Conservation (phyloP, 2,888 invertebrate genomes). For the Campoletis raptor region DNA sequence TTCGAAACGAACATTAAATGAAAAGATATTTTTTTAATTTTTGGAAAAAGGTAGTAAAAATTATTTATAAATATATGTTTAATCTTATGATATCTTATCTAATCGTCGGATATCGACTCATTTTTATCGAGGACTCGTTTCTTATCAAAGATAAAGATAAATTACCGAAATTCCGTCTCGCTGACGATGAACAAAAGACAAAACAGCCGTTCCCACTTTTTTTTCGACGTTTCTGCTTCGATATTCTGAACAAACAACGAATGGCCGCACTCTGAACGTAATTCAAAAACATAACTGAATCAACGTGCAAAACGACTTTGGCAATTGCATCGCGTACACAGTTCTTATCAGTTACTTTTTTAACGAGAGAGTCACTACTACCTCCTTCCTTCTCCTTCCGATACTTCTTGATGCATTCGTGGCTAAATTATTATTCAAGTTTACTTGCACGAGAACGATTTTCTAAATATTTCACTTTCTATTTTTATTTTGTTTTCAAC, state of each 20-base stretch:
- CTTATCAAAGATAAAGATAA: neutral
- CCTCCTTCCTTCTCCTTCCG: neutral
- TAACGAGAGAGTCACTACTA: slow-evolving; percentile 45
- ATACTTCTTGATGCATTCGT: slow-evolving; percentile 1
- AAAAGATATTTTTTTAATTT: neutral
- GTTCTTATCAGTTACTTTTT: slow-evolving; percentile 57
- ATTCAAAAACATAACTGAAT: slow-evolving; percentile 65
- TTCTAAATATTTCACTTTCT: neutral
- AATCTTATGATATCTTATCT: neutral
- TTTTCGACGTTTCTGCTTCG: slow-evolving; percentile 28
- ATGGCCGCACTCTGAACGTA: slow-evolving; percentile 27
- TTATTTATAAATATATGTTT: neutral
- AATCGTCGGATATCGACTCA: neutral
- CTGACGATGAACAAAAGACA: slow-evolving; percentile 52
- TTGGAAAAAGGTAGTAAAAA: neutral
- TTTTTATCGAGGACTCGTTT: neutral
- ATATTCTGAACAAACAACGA: slow-evolving; percentile 44
- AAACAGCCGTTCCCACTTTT: slow-evolving; percentile 47
- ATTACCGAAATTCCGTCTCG: slow-evolving; percentile 51
- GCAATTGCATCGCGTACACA: neutral
- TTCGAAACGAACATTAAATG: neutral
- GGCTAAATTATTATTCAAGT: neutral
- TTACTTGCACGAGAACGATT: neutral
- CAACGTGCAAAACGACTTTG: neutral
- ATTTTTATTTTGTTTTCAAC: neutral